These are phyloP conservation scores for Ifrita kowaldi DNA, from an alignment of 2,113 vertebrate species.

Conservation along the genomic window DNA sequence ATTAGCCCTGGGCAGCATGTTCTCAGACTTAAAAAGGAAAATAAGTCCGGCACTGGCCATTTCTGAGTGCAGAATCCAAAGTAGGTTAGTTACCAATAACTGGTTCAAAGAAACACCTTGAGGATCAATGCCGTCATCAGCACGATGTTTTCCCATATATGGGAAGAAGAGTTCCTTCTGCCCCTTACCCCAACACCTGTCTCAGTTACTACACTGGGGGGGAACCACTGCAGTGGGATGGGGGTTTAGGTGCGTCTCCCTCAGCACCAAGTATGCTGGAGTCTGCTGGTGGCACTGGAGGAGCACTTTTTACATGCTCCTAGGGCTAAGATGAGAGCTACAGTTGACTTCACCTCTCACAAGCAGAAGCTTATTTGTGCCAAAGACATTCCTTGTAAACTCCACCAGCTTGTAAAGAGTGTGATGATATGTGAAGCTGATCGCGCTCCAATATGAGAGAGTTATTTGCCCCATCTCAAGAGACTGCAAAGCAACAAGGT, in stretches of 20 bases:
- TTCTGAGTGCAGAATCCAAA: not conserved
- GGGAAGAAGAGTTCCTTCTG: not conserved
- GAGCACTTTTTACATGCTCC: not conserved
- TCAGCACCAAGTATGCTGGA: not conserved
- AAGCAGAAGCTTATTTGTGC: not conserved
- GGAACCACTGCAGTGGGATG: not conserved
- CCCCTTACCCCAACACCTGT: not conserved
- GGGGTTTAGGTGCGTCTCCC: not conserved
- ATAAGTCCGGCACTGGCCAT: not conserved
- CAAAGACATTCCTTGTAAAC: constrained; percentile 12
- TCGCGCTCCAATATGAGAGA: not conserved
- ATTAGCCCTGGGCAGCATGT: not conserved
- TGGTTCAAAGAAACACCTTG: not conserved
- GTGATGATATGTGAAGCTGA: not conserved
- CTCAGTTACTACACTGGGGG: not conserved
- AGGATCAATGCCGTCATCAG: not conserved
- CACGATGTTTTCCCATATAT: not conserved
- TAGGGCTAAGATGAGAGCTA: not conserved
- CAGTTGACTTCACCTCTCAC: not conserved
- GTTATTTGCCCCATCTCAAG: not conserved
- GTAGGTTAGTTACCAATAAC: not conserved
- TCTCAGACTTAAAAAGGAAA: constrained; percentile 1
- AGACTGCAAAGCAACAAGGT: not conserved
- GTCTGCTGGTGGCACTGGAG: not conserved
- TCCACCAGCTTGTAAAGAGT: not conserved